Evolutionary conservation across 2,797 vertebrate species (phyloP), one percentile per base, ranked within the genome.

Genomic region (Cottoperca gobio): DNA sequence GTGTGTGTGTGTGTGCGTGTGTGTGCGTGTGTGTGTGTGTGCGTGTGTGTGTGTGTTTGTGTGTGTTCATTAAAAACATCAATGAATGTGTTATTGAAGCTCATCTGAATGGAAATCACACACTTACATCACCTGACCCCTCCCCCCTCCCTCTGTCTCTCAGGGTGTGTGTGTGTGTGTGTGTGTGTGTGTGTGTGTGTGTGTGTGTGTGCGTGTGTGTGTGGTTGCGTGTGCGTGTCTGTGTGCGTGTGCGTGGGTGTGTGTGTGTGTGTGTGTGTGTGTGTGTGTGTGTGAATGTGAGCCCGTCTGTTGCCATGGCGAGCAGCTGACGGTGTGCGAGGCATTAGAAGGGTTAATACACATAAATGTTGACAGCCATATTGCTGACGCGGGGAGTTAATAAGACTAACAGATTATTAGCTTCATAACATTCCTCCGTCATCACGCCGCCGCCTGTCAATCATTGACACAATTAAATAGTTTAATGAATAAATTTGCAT

Each of bases 401-500:
- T 92, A 88, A 91, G 93, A 93, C 91, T 91, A 94, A 94, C 89
- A 88, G 92, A 93, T 93, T 94, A 95, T 94, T 94, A 95, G 93
- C 90, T 91, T 85, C 76, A 81, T 88, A 92, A 93, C 93, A 91
- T 93, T 91, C 89, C 88, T 86, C 87, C 70, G 86, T 93, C 93
- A 93, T 93, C 88, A 76, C 65, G 79, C 79, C 26, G 57, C 90
- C 53, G 84, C 91, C 93, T 94, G 94, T 95, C 95, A 95, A 94
- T 95, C 95, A 95, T 52, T 68, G 75, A 86, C 89, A 94, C 92
- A 94, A 95, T 95, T 93, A 95, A 95, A 95, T 88, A 87, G 89
- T 94, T 95, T 95, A 94, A 95, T 95, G 94, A 94, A 95, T 95
- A 95, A 93, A 95, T 95, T 94, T 95, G 91, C 94, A 95, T 95